A percentile compares a stretch with the other conserved stretches of the same genome.
These are phyloP conservation scores for Misgurnus mizolepis DNA, from an alignment of 2,113 vertebrate species.

Conservation along the genomic window DNA sequence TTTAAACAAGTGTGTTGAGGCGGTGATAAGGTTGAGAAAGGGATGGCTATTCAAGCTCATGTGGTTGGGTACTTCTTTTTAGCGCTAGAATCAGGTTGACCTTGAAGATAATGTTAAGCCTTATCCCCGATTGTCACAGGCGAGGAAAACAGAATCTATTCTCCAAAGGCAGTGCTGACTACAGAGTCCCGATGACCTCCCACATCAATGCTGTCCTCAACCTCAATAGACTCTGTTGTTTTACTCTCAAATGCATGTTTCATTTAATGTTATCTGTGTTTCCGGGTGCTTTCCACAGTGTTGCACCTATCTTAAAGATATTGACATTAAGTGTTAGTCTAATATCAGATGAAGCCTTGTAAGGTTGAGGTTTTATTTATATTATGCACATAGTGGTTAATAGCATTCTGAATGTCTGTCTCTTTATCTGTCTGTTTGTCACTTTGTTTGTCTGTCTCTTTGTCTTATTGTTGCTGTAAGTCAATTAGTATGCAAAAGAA, in stretches of 20 bases:
- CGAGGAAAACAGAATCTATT: constrained; percentile 54
- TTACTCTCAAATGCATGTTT: neutral
- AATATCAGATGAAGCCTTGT: neutral
- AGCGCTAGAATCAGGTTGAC: constrained; percentile 55
- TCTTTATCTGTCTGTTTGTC: too few relatives aligned
- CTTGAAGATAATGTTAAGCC: constrained; percentile 60
- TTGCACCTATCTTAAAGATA: neutral
- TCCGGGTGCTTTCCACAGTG: neutral
- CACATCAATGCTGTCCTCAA: constrained; percentile 7
- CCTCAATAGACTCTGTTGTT: neutral
- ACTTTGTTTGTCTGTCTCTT: too few relatives aligned
- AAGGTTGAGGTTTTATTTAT: neutral
- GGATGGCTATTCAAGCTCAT: constrained; percentile 42
- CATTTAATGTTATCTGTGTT: neutral
- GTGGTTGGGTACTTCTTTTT: constrained; percentile 45
- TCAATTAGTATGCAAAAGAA: too few relatives aligned
- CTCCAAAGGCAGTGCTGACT: constrained; percentile 43
- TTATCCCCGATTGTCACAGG: constrained; percentile 52
- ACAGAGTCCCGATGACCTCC: constrained; percentile 43
- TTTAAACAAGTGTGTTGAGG: constrained; percentile 55
- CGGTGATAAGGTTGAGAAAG: constrained; percentile 55
- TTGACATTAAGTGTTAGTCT: too few relatives aligned
- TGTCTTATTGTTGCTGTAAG: too few relatives aligned
- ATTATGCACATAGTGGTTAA: neutral
- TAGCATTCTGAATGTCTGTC: neutral